phyloP scores from a whole-genome alignment of 2,113 vertebrate species.

The Zootoca vivipara region DNA sequence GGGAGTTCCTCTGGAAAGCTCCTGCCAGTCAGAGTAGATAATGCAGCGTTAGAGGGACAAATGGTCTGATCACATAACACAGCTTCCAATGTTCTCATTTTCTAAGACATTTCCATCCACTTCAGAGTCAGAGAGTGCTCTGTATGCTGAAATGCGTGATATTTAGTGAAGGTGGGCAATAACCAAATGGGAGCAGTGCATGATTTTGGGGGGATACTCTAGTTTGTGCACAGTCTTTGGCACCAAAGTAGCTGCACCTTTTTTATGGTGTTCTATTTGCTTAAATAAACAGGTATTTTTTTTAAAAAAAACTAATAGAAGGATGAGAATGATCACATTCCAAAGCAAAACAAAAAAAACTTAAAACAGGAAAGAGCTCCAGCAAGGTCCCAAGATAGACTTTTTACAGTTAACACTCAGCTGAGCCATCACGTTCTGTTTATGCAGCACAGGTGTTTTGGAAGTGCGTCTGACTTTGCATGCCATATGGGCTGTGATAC shows the following conservation, averaged over 20 bases:
- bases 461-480: slow-evolving; percentile 37
- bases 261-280: neutral
- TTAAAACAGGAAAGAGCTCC: slow-evolving; percentile 13
- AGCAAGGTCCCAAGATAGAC: slow-evolving; percentile 31
- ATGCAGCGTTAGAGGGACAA: neutral
- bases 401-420: slow-evolving; percentile 4
- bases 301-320: neutral
- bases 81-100: neutral
- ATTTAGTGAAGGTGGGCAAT: neutral
- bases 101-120: neutral
- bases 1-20: neutral
- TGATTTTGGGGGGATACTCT: neutral
- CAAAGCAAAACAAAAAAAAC: neutral
- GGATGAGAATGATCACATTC: neutral
- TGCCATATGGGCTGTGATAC: slow-evolving; percentile 36
- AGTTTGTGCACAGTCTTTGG: neutral
- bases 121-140: neutral
- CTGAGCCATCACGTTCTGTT: neutral
- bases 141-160: neutral
- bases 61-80: neutral
- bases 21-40: neutral
- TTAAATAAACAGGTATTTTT: neutral
- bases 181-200: neutral
- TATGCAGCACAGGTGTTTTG: slow-evolving; percentile 34
- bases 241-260: neutral